These are phyloP conservation scores for Drosophila mulleri DNA, from an alignment of 2,888 invertebrate species.

Conservation along the genomic window DNA sequence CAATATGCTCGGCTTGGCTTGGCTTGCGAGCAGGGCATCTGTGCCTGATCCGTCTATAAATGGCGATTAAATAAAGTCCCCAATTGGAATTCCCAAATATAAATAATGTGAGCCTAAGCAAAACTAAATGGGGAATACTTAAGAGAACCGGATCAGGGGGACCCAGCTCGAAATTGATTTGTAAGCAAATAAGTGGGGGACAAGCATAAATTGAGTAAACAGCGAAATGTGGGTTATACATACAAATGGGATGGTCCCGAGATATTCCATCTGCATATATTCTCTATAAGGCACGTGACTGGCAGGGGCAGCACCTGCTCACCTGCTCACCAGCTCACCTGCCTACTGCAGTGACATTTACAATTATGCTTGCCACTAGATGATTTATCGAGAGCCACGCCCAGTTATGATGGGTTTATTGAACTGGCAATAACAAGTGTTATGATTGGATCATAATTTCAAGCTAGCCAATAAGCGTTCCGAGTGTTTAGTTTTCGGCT, in stretches of 20 bases:
- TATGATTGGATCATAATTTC: conserved; percentile 61
- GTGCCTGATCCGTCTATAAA: conserved; percentile 64
- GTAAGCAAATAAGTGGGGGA: conserved; percentile 14
- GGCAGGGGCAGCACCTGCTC: conserved; percentile 2
- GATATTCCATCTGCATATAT: conserved; percentile 19
- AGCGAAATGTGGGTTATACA: conserved; percentile 38
- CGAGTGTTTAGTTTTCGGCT: conserved; percentile 21
- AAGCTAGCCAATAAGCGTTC: conserved; percentile 1
- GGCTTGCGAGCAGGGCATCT: neutral
- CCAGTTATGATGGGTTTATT: conserved; percentile 49
- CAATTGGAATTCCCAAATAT: conserved; percentile 55
- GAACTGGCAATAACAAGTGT: conserved; percentile 35
- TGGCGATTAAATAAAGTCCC: conserved; percentile 53
- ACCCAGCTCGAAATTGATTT: conserved; percentile 25
- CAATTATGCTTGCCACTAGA: conserved; percentile 2
- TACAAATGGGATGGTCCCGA: conserved; percentile 36
- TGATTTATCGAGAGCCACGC: conserved; percentile 24
- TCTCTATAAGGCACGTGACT: conserved; percentile 34
- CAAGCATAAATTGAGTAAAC: conserved; percentile 1
- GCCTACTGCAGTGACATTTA: neutral
- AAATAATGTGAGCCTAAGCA: conserved; percentile 40
- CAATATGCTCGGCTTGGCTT: neutral
- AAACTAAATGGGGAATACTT: conserved; percentile 23
- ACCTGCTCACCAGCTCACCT: neutral
- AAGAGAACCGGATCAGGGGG: conserved; percentile 22